Evolutionary conservation across 2,888 invertebrate genomes (phyloP), one percentile per base, ranked within the genome.

Genomic region (Cerceris ruficornis): DNA sequence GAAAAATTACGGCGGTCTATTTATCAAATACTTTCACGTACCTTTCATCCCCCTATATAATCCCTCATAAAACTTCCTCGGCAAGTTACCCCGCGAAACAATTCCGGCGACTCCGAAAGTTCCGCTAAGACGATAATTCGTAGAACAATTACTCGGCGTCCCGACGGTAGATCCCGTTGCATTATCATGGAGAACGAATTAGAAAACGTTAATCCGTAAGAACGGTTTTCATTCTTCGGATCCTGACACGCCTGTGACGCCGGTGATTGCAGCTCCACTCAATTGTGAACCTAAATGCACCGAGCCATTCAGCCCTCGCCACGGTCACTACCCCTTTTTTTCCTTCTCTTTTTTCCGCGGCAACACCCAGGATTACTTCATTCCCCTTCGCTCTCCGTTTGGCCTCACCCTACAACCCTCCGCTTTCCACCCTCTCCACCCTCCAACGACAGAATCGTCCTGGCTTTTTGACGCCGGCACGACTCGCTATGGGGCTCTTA

Each of bases 391-490:
- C 73, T 66, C 72, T 70, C 69, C 65, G 58, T 59, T 60, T 59
- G 28, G 68, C 67, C 69, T 43, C 54, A 11, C 43, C 50, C 43
- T 11, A 17, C 28, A 39, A 7, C 49, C 11, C 17, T 42, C 65
- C 55, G 39, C 69, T 17, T 73, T 69, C 68, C 69, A 13, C 59
- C 52, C 49, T 62, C 46, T n/a, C 46, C 59, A 57, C 49, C 43
- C 55, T 49, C 64, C 59, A 50, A 62, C 46, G 73, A 50, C 65
- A 68, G 80, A 85, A 85, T 85, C 85, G 80, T 82, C 83, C 85
- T 85, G 86, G 84, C 85, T 88, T 88, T 28, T 84, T 81, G 80
- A 77, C 81, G 64, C 69, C 70, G 69, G 71, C 70, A 66, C 75
- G 67, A 75, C 68, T 74, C 69, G 65, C 72, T 60, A 81, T 71